A percentile compares a stretch with the other conserved stretches of the same genome.
These are phyloP conservation scores for Cromileptes altivelis DNA, from an alignment of 2,113 vertebrate species.

Conservation along the genomic window DNA sequence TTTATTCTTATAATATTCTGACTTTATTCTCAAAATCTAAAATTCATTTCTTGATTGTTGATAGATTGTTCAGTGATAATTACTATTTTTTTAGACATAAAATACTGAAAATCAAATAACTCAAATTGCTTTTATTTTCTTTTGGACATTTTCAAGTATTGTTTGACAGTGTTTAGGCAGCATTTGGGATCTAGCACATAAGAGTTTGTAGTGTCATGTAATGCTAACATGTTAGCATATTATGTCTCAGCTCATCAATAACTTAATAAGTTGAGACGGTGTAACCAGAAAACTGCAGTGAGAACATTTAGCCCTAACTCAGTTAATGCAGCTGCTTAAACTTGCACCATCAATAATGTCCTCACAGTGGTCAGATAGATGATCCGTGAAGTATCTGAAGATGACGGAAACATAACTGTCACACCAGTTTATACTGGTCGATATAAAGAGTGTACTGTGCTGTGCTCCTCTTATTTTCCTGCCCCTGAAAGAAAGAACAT, in stretches of 20 bases:
- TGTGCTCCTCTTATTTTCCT: neutral
- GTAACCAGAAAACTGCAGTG: neutral
- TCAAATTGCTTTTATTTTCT: neutral
- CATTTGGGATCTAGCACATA: neutral
- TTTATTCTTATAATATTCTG: no score
- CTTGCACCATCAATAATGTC: neutral
- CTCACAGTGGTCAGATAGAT: neutral
- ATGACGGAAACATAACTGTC: neutral
- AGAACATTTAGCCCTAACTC: no score
- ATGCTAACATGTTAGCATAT: neutral
- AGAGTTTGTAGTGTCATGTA: neutral
- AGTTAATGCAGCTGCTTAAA: neutral
- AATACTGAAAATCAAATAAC: neutral
- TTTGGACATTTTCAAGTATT: neutral
- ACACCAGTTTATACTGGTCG: neutral
- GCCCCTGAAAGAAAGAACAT: constrained; percentile 44
- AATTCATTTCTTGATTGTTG: no score
- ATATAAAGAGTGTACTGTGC: neutral
- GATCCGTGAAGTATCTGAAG: neutral
- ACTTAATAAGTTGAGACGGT: neutral
- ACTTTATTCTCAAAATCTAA: no score
- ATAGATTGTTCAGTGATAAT: no score
- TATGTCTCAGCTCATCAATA: neutral
- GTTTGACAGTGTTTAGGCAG: neutral
- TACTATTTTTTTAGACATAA: neutral